A percentile compares a stretch with the other conserved stretches of the same genome.
These are phyloP conservation scores for Anthonomus grandis DNA, from an alignment of 1,140 invertebrate species.

Conservation along the genomic window DNA sequence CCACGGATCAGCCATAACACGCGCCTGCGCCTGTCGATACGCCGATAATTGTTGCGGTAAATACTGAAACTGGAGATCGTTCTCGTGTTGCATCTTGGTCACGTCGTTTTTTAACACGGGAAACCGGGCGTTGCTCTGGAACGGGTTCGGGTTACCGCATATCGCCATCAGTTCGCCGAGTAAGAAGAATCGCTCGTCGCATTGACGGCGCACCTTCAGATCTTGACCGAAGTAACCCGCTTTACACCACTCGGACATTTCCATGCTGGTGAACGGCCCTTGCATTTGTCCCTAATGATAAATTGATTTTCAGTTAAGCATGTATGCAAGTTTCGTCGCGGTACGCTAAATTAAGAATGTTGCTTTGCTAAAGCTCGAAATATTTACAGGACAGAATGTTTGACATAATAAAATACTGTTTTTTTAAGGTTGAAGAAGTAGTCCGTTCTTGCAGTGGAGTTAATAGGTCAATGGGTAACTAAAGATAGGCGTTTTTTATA, in stretches of 20 bases:
- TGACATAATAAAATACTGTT: too few relatives aligned
- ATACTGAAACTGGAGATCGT: slow-evolving; percentile 41
- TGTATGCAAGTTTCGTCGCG: too few relatives aligned
- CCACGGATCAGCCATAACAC: slow-evolving; percentile 42
- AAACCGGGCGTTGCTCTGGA: slow-evolving; percentile 48
- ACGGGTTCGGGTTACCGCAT: slow-evolving; percentile 75
- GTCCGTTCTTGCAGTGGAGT: too few relatives aligned
- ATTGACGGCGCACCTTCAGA: slow-evolving; percentile 75
- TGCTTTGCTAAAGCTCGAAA: too few relatives aligned
- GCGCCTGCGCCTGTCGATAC: slow-evolving; percentile 36
- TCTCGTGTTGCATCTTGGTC: slow-evolving; percentile 53
- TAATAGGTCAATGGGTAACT: too few relatives aligned
- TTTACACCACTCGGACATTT: slow-evolving; percentile 91
- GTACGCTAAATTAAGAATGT: too few relatives aligned
- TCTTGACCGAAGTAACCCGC: slow-evolving; percentile 83
- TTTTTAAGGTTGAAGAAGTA: too few relatives aligned
- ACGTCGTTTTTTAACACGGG: slow-evolving; percentile 46
- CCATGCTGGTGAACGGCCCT: slow-evolving; percentile 79
- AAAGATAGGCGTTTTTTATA: too few relatives aligned
- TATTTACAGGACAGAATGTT: too few relatives aligned
- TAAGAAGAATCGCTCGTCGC: slow-evolving; percentile 71
- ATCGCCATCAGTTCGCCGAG: slow-evolving; percentile 75
- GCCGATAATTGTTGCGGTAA: slow-evolving; percentile 39
- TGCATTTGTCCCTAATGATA: slow-evolving; percentile 73
- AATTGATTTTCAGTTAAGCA: too few relatives aligned